phyloP scores from a whole-genome alignment of 1,140 invertebrate species.

The Triops longicaudatus region DNA sequence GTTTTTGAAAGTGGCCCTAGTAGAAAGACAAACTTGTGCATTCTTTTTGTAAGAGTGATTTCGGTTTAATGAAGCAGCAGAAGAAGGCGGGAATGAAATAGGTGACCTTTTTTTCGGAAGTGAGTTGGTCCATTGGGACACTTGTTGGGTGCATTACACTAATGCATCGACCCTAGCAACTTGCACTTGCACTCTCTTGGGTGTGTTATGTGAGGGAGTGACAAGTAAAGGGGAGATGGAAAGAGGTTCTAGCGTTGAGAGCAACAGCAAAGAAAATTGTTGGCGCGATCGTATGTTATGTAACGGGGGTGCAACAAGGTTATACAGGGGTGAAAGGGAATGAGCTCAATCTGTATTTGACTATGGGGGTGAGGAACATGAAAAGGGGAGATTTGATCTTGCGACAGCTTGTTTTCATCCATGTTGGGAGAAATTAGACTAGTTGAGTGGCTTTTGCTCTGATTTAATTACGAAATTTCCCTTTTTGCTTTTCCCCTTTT shows the following conservation, averaged over 20 bases:
- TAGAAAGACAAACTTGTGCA: too few species aligned
- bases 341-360: slow-evolving; percentile 13
- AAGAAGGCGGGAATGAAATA: background rate
- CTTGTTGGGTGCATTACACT: slow-evolving; percentile 1
- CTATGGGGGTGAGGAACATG: background rate
- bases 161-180: slow-evolving; percentile 10
- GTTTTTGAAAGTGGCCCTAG: background rate
- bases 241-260: background rate
- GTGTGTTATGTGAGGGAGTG: background rate
- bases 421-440: background rate
- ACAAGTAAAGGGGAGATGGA: background rate
- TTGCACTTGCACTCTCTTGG: slow-evolving; percentile 7
- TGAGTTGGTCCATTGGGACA: background rate
- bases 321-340: background rate
- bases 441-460: slow-evolving; percentile 24
- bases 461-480: slow-evolving; percentile 27
- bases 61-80: background rate
- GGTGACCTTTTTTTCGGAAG: background rate
- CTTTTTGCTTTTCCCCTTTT: slow-evolving; percentile 38
- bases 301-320: background rate
- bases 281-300: background rate
- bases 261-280: slow-evolving; percentile 3
- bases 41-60: background rate
- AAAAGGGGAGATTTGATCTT: background rate
- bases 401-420: slow-evolving; percentile 20